phyloP scores from a whole-genome alignment of 1,140 invertebrate genomes.

The Saccostrea echinata region DNA sequence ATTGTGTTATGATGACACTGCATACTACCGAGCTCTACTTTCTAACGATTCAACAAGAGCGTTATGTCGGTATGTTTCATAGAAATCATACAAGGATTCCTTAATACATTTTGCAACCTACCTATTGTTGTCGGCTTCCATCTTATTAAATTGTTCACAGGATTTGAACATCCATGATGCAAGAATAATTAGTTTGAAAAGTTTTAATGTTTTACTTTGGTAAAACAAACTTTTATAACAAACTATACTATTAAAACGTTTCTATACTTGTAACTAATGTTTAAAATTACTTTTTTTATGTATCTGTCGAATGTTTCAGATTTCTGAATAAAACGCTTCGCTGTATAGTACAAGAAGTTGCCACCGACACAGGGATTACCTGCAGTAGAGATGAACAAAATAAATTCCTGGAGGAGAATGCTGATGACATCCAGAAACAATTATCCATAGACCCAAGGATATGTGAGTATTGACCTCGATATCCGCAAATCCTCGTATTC shows the following conservation, averaged over 20 bases:
- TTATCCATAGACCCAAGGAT: background rate
- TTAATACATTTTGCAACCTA: too few species aligned
- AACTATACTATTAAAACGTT: too few species aligned
- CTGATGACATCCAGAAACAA: background rate
- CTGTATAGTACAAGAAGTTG: background rate
- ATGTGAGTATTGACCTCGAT: background rate
- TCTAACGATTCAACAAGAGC: background rate
- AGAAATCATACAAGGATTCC: too few species aligned
- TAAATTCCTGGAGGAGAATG: background rate
- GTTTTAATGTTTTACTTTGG: too few species aligned
- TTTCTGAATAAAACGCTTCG: background rate
- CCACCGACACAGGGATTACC: background rate
- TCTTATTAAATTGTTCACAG: too few species aligned
- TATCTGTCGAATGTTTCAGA: background rate
- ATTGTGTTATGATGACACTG: background rate
- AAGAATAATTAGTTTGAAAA: too few species aligned
- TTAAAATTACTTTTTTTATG: too few species aligned
- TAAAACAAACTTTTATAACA: too few species aligned
- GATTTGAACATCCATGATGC: too few species aligned
- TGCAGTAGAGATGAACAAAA: background rate
- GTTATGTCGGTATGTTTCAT: background rate
- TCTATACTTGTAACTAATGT: too few species aligned
- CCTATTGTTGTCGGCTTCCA: too few species aligned
- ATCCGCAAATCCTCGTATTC: too few species aligned
- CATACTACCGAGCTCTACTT: background rate